These are phyloP conservation scores for Todiramphus saurophagus DNA, from an alignment of 2,113 vertebrate species.

Conservation along the genomic window DNA sequence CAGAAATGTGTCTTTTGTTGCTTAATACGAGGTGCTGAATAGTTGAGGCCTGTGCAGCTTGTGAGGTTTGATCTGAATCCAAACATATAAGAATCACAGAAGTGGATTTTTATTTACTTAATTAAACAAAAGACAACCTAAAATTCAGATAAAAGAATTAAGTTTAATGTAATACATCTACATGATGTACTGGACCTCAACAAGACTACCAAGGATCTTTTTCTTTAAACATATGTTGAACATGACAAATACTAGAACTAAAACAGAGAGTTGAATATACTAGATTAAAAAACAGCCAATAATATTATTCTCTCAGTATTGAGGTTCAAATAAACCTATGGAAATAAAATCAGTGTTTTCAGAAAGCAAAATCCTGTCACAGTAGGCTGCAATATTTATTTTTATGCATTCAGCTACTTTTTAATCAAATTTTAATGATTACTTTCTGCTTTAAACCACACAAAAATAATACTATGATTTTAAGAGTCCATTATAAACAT, in stretches of 20 bases:
- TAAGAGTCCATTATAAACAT: neutral
- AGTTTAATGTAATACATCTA: neutral
- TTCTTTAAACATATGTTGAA: neutral
- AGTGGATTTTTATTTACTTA: neutral
- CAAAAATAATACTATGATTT: neutral
- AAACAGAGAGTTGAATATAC: neutral
- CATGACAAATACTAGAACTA: neutral
- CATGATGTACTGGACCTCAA: neutral
- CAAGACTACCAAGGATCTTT: neutral
- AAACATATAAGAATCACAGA: slow-evolving; percentile 39
- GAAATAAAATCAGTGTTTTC: neutral
- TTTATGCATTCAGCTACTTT: neutral
- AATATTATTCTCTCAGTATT: neutral
- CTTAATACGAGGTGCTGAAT: slow-evolving; percentile 28
- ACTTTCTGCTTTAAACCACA: neutral
- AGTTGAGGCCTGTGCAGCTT: slow-evolving; percentile 16
- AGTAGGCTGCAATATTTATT: neutral
- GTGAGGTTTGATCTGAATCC: slow-evolving; percentile 60
- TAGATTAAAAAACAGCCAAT: neutral
- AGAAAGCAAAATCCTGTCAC: neutral
- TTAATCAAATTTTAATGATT: neutral
- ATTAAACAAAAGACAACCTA: slow-evolving; percentile 12
- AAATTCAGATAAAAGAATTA: neutral
- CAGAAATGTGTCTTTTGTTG: slow-evolving; percentile 81
- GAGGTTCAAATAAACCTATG: neutral